Base-by-base conservation (phyloP, 2,113 vertebrate genomes). In the Cettia cetti region DNA sequence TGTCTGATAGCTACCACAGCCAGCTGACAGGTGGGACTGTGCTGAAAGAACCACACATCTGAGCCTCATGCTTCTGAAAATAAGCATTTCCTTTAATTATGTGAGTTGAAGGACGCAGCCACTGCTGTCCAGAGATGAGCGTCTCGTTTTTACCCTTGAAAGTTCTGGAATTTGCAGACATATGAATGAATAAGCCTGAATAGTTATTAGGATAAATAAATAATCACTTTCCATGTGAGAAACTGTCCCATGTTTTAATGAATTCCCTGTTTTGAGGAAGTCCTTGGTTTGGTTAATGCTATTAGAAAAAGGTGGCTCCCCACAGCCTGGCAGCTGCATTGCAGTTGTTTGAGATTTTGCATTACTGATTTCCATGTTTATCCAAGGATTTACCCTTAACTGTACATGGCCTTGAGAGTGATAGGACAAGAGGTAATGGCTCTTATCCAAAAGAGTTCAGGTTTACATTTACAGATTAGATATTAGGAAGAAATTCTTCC, bases 181-280 rank as follows among this genome's bases (percentile, higher is more conserved):
- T 20, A 19, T 50, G 33, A 92, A 77, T 15, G 10, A 72, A 35
- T 20, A 7, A 83, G 5, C 24, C 68, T 65, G 75, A 59, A 21
- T 7, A 39, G 11, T 33, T 72, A 35, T 15, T 33, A 49, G 75
- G 42, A 72, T 39, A 86, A 79, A 78, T 15, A 69, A 65, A 49
- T 33, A 44, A 60, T n/a, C 70, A 13, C 13, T 87, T 68, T 45
- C 45, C 6, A 31, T 49, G 31, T 66, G 72, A 60, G 31, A 57
- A 80, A 10, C 5, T 3, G 0, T 24, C 8, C 2, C 5, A 4
- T n/a, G 8, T 56, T 72, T 76, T 78, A 65, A 50, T 0, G 0
- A 50, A 21, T 22, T 17, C 14, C 0, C 0, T 35, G 9, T 60
- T 85, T 49, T 69, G n/a, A 53, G 26, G 45, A 61, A 72, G n/a